Conservation (phyloP, 2,888 invertebrate genomes). For the Cetonia aurata region DNA sequence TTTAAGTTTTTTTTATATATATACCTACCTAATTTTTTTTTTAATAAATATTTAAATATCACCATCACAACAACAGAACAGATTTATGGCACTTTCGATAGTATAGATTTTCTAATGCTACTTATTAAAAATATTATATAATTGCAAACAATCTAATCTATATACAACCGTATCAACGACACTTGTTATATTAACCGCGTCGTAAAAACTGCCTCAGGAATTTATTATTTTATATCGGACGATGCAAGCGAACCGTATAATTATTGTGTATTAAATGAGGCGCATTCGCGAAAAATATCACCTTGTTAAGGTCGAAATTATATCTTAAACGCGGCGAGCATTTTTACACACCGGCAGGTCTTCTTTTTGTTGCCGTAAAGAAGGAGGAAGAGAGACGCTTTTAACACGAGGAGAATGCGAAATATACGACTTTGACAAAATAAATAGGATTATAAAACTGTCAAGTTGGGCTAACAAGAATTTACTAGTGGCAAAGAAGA, state of each 20-base stretch:
- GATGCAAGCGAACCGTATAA: not conserved
- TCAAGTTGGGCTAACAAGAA: constrained; percentile 32
- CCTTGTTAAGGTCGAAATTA: constrained; percentile 13
- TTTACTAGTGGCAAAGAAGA: constrained; percentile 19
- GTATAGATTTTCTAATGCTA: too few relatives aligned
- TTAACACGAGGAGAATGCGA: not conserved
- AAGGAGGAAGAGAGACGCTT: not conserved
- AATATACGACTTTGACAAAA: constrained; percentile 23
- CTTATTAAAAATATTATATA: too few relatives aligned
- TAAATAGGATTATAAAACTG: constrained; percentile 39
- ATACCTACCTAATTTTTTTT: too few relatives aligned
- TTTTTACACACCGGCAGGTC: not conserved
- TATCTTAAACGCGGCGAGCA: constrained; percentile 2
- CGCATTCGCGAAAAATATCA: constrained; percentile 7
- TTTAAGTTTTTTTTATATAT: too few relatives aligned
- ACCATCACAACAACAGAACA: too few relatives aligned
- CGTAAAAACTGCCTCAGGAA: too few relatives aligned
- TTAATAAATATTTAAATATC: too few relatives aligned
- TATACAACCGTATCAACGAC: too few relatives aligned
- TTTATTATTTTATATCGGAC: too few relatives aligned
- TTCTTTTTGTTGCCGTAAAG: constrained; percentile 16
- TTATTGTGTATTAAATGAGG: not conserved
- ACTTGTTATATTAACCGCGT: too few relatives aligned
- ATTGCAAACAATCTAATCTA: too few relatives aligned
- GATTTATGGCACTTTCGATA: too few relatives aligned